Evolutionary conservation across 2,888 invertebrate genomes (phyloP).

Genomic region (Alloplasta piceator): DNA sequence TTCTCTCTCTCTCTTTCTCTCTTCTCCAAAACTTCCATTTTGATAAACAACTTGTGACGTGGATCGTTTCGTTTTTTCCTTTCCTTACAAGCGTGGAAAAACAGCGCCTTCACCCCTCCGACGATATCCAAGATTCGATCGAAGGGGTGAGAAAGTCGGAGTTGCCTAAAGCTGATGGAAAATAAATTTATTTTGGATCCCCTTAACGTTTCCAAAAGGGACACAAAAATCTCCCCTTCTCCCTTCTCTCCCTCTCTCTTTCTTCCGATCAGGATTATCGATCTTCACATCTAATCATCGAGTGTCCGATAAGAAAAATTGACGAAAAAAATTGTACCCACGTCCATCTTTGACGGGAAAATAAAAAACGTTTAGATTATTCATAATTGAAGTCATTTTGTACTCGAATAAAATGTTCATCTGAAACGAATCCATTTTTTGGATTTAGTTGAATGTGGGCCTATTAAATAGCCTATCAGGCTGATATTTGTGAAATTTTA

Average conservation of each 20-base stretch:
- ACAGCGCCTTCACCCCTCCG: conserved; percentile 38
- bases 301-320: too few relatives aligned
- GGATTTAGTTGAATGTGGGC: too few relatives aligned
- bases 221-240: conserved; percentile 6
- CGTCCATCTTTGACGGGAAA: too few relatives aligned
- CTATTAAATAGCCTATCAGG: too few relatives aligned
- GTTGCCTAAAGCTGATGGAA: conserved; percentile 24
- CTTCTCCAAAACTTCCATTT: conserved; percentile 7
- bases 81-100: conserved; percentile 18
- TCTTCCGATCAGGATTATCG: background rate
- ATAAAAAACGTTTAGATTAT: too few relatives aligned
- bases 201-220: conserved; percentile 30
- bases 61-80: conserved; percentile 1
- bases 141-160: background rate
- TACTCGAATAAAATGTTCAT: too few relatives aligned
- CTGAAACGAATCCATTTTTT: too few relatives aligned
- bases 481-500: too few relatives aligned
- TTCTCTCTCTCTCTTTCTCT: background rate
- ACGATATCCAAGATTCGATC: background rate
- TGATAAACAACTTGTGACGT: conserved; percentile 27
- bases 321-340: too few relatives aligned
- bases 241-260: conserved; percentile 15
- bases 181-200: conserved; percentile 47
- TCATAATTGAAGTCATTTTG: too few relatives aligned
- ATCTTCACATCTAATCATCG: background rate